phyloP scores from a whole-genome alignment of 2,888 invertebrate species.

The Pseudoips prasinana region DNA sequence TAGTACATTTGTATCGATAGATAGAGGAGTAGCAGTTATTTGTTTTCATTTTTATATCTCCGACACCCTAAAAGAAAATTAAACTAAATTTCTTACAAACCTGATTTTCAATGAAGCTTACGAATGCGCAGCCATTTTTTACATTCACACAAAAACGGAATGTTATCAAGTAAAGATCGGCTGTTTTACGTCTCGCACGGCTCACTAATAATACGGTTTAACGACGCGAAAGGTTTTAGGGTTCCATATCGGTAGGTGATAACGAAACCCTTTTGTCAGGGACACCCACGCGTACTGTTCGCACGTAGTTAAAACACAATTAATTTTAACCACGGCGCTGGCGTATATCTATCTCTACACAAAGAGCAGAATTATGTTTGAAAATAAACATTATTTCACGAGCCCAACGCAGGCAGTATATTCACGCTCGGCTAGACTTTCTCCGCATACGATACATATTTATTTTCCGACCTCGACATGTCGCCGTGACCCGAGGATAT shows the following conservation, averaged over 20 bases:
- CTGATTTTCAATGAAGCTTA: slow-evolving; percentile 11
- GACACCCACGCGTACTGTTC: slow-evolving; percentile 21
- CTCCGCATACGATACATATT: slow-evolving; percentile 32
- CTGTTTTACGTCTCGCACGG: slow-evolving; percentile 33
- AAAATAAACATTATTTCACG: slow-evolving; percentile 11
- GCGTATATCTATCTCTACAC: slow-evolving; percentile 6
- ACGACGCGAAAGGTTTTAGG: slow-evolving; percentile 32
- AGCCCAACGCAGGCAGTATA: slow-evolving; percentile 7
- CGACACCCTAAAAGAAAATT: slow-evolving; percentile 13
- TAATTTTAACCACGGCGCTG: slow-evolving; percentile 14
- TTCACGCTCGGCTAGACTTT: slow-evolving; percentile 21
- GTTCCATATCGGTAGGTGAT: slow-evolving; percentile 27
- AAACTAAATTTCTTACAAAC: slow-evolving; percentile 22
- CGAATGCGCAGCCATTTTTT: slow-evolving; percentile 32
- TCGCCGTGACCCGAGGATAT: slow-evolving; percentile 33
- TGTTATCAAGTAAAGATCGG: slow-evolving; percentile 37
- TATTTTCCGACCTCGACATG: slow-evolving; percentile 27
- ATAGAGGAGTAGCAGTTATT: slow-evolving; percentile 25
- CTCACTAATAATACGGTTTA: slow-evolving; percentile 37
- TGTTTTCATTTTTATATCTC: slow-evolving; percentile 30
- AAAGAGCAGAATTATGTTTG: slow-evolving; percentile 7
- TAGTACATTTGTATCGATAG: slow-evolving; percentile 25
- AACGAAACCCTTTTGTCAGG: slow-evolving; percentile 29
- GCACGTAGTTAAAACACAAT: slow-evolving; percentile 24
- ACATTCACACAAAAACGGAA: slow-evolving; percentile 31